phyloP scores from a whole-genome alignment of 1,140 invertebrate genomes.

The Pseudomyrmex dendroicus region DNA sequence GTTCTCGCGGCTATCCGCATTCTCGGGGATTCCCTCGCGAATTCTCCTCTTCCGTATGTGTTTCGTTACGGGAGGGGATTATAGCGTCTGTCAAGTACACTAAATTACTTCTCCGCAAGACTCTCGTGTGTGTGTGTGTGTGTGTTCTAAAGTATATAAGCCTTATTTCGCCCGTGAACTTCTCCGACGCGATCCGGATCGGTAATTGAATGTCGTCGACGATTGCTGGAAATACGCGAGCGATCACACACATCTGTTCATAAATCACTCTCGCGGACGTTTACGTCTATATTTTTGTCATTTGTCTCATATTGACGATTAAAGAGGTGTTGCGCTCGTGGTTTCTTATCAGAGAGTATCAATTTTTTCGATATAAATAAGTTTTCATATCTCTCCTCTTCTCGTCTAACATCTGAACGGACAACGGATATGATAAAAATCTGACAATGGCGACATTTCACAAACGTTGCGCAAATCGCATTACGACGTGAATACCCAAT shows the following conservation, averaged over 20 bases:
- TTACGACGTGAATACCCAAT: neutral
- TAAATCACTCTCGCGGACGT: slow-evolving; percentile 31
- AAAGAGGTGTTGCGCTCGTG: neutral
- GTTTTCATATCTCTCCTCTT: no score
- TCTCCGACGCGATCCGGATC: slow-evolving; percentile 25
- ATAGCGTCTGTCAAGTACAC: slow-evolving; percentile 60
- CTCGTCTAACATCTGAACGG: no score
- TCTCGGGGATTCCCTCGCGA: slow-evolving; percentile 12
- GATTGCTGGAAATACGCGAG: slow-evolving; percentile 18
- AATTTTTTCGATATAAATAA: neutral
- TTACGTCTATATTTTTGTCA: slow-evolving; percentile 27
- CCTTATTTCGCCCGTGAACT: slow-evolving; percentile 46
- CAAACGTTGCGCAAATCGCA: no score
- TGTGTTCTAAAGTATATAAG: slow-evolving; percentile 50
- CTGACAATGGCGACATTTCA: neutral
- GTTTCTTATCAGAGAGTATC: neutral
- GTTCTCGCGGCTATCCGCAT: neutral
- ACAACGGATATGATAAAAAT: neutral
- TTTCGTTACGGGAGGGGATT: slow-evolving; percentile 54
- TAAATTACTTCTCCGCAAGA: slow-evolving; percentile 53
- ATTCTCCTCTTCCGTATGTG: slow-evolving; percentile 10
- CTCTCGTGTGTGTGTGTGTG: no score
- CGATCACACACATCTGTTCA: slow-evolving; percentile 15
- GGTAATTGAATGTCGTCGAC: slow-evolving; percentile 48
- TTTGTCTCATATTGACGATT: slow-evolving; percentile 3